Conservation (phyloP, 2,888 invertebrate species). For the Acleris emargana region DNA sequence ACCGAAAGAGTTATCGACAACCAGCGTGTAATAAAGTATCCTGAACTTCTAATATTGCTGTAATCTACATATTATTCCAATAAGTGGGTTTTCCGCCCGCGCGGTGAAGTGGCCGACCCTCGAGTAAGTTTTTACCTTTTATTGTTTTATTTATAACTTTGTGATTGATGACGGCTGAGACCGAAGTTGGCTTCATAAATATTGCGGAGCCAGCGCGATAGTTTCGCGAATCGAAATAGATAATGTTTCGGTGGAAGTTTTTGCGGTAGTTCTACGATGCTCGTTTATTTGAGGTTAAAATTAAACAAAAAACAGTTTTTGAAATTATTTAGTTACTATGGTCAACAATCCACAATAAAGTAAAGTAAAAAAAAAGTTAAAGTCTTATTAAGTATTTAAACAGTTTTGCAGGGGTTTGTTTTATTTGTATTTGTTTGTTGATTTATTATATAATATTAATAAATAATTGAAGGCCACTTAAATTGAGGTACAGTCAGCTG, state of each 20-base stretch:
- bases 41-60: slow-evolving; percentile 74
- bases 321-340: no score
- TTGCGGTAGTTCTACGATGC: slow-evolving; percentile 14
- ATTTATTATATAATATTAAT: no score
- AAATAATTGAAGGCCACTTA: no score
- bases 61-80: slow-evolving; percentile 84
- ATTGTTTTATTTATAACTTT: slow-evolving; percentile 84
- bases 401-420: no score
- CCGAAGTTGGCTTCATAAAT: slow-evolving; percentile 79
- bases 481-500: no score
- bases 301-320: no score
- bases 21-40: slow-evolving; percentile 62
- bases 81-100: slow-evolving; percentile 77
- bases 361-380: no score
- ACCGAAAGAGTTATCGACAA: slow-evolving; percentile 60
- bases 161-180: slow-evolving; percentile 80
- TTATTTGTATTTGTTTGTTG: no score
- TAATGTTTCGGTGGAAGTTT: slow-evolving; percentile 40
- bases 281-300: no score
- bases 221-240: slow-evolving; percentile 51
- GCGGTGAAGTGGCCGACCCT: slow-evolving; percentile 72
- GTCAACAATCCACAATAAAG: no score
- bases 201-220: slow-evolving; percentile 75
- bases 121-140: slow-evolving; percentile 80
- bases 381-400: no score